Base-by-base conservation (phyloP, 2,113 vertebrate genomes). In the Toxostoma redivivum region DNA sequence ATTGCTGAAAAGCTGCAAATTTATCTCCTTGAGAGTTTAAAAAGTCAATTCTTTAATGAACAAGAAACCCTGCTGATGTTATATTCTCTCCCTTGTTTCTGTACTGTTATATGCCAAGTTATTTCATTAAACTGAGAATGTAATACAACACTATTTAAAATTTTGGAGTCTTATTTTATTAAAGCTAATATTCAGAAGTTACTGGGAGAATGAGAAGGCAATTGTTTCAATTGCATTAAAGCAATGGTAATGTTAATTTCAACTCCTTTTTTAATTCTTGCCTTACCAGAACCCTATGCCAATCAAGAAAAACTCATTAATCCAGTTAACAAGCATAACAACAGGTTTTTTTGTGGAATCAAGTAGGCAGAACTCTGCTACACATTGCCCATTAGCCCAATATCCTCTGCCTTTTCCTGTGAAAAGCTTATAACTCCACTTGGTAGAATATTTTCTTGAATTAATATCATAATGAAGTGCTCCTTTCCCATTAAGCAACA, bases 31-130 rank as follows among this genome's bases (percentile, higher is more conserved):
- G 70, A 82, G 80, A 67, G 58, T 90, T 95, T 94, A 71, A 91
- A 94, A 91, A 83, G 48, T 95, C 91, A 95, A 69, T 94, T 95
- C 50, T 60, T 95, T 96, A 96, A 94, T 85, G 93, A 97, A 90
- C 44, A 90, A 96, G 93, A 71, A 79, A 24, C 91, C 25, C 82
- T 90, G 92, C 76, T 90, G 85, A 48, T 95, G 54, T 94, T 94
- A 56, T 73, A 87, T 96, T 95, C 42, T 54, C n/a, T 97, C 53
- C 38, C 48, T 91, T 92, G 76, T 97, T 77, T 81, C 86, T 19
- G 9, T 45, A 37, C 72, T 66, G 48, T 77, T 86, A 79, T 53
- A 76, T 48, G 47, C 38, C 42, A 91, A 85, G 67, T 30, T 87
- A 80, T 88, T 95, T 97, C 96, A 94, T 95, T 97, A 94, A 95